Percentiles rank a stretch among this genome's conserved stretches.
phyloP scores from a whole-genome alignment of 92 coral and sea anemone genomes.

The Bergia sp. region DNA sequence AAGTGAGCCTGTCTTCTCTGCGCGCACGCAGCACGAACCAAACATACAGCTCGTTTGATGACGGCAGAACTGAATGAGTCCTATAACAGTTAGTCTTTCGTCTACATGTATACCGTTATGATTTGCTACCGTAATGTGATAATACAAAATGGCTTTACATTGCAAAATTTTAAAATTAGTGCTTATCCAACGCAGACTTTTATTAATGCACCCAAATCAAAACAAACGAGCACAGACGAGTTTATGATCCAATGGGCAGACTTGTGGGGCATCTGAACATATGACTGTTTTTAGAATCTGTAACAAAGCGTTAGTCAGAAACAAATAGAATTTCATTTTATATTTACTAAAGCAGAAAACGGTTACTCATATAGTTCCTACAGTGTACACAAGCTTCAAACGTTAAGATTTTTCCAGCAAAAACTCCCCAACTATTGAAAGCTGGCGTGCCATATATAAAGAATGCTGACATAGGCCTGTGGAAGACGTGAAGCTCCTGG shows the following conservation, averaged over 20 bases:
- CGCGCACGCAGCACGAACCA: too few species aligned
- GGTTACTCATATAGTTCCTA: not conserved
- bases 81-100: too few species aligned
- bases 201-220: not conserved
- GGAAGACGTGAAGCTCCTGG: constrained; percentile 1
- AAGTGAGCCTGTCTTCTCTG: too few species aligned
- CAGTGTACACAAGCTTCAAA: not conserved
- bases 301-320: not conserved
- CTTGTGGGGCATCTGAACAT: not conserved
- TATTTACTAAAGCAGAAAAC: not conserved
- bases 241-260: not conserved
- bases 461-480: not conserved
- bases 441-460: not conserved
- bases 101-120: too few species aligned
- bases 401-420: not conserved
- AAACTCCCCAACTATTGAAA: not conserved
- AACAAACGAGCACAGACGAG: not conserved
- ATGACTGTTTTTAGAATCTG: constrained; percentile 3
- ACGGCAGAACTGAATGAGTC: too few species aligned
- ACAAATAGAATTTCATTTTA: not conserved
- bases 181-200: too few species aligned
- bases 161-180: too few species aligned
- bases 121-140: too few species aligned
- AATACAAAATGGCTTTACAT: too few species aligned
- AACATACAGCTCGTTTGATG: too few species aligned